These are phyloP conservation scores for Microctonus hyperodae DNA, from an alignment of 2,888 invertebrate genomes.

Conservation along the genomic window DNA sequence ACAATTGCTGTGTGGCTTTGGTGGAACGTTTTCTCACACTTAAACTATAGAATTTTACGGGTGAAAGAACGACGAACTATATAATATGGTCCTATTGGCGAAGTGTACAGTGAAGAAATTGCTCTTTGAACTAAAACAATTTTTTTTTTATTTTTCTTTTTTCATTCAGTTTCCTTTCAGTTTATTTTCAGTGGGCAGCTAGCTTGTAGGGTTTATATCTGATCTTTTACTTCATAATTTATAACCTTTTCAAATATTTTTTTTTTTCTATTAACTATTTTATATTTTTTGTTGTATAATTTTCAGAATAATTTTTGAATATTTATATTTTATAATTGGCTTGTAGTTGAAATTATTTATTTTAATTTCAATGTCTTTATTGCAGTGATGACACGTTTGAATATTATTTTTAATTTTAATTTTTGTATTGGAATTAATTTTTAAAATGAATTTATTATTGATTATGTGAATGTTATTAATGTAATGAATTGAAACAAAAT, in stretches of 20 bases:
- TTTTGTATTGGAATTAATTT: no score
- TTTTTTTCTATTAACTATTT: neutral
- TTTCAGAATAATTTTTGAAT: no score
- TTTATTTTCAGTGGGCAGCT: neutral
- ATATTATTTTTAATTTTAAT: no score
- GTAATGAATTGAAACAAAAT: no score
- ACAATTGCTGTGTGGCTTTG: neutral
- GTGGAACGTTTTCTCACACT: neutral
- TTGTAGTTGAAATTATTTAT: neutral
- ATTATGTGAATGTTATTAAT: no score
- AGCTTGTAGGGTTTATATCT: neutral
- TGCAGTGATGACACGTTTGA: no score
- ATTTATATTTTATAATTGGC: neutral
- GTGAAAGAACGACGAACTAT: slow-evolving; percentile 7
- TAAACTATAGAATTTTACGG: neutral
- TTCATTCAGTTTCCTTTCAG: slow-evolving; percentile 1
- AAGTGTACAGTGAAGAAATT: slow-evolving; percentile 1
- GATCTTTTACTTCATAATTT: neutral
- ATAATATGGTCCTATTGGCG: slow-evolving; percentile 17
- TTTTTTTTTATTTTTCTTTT: neutral
- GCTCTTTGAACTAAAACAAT: slow-evolving; percentile 16
- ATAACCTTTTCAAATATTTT: neutral
- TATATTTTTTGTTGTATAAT: no score
- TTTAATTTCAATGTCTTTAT: no score
- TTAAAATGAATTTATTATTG: no score